Evolutionary conservation across 1,140 invertebrate species (phyloP).

Genomic region (Listronotus oregonensis): DNA sequence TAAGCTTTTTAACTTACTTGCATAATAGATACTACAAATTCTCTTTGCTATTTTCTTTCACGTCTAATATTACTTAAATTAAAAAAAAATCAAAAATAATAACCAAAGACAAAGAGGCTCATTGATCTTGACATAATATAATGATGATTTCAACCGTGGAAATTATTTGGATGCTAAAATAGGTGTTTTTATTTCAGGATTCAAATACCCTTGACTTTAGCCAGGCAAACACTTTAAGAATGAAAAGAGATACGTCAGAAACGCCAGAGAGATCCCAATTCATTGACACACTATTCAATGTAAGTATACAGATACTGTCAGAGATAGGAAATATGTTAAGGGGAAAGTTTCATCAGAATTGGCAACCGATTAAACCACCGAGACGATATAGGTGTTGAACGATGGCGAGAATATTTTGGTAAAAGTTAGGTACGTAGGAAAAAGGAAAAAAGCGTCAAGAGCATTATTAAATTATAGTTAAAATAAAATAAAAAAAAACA

Average conservation of each 20-base stretch:
- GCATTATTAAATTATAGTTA: too few species aligned
- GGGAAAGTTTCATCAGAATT: slow-evolving; percentile 27
- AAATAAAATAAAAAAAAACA: too few species aligned
- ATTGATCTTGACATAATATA: too few species aligned
- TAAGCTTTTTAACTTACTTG: too few species aligned
- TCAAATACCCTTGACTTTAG: background rate
- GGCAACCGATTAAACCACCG: slow-evolving; percentile 21
- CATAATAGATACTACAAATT: too few species aligned
- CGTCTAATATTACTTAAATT: too few species aligned
- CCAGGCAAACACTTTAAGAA: background rate
- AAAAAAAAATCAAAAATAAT: too few species aligned
- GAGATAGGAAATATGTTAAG: slow-evolving; percentile 26
- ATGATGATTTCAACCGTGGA: too few species aligned
- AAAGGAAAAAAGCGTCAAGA: too few species aligned
- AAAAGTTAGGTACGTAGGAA: too few species aligned
- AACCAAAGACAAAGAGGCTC: too few species aligned
- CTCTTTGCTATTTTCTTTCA: too few species aligned
- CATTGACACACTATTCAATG: slow-evolving; percentile 51
- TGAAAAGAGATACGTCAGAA: slow-evolving; percentile 11
- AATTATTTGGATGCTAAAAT: background rate
- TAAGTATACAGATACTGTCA: slow-evolving; percentile 42
- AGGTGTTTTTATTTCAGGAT: background rate
- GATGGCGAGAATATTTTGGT: background rate
- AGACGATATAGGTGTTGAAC: slow-evolving; percentile 1
- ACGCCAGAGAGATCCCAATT: slow-evolving; percentile 45